Evolutionary conservation across 2,888 invertebrate species (phyloP).

Genomic region (Eupeodes latifasciatus): DNA sequence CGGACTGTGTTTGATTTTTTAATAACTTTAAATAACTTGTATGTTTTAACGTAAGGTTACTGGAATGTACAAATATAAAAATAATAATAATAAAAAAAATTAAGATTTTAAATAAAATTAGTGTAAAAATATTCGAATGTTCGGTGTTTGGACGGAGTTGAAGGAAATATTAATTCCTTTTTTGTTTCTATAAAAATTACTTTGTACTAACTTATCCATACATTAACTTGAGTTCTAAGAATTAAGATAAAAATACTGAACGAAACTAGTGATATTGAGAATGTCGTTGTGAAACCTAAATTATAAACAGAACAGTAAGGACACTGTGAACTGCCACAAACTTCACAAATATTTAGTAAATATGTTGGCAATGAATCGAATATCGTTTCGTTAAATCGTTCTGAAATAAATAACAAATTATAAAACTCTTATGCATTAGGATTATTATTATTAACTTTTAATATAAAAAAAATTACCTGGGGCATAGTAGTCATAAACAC

Average conservation of each 20-base stretch:
- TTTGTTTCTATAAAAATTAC: neutral
- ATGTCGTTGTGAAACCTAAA: conserved; percentile 82
- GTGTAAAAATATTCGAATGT: too few species aligned
- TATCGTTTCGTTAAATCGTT: conserved; percentile 96
- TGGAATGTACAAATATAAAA: too few species aligned
- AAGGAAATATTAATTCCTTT: neutral
- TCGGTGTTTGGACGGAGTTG: neutral
- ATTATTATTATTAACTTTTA: too few species aligned
- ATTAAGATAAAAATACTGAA: conserved; percentile 82
- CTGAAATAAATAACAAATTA: conserved; percentile 84
- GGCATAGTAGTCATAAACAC: conserved; percentile 97
- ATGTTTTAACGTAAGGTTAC: too few species aligned
- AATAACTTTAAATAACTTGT: too few species aligned
- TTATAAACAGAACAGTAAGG: conserved; percentile 96
- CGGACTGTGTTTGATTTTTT: too few species aligned
- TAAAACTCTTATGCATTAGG: conserved; percentile 13
- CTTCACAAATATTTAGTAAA: conserved; percentile 95
- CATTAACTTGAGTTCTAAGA: conserved; percentile 65
- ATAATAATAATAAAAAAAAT: too few species aligned
- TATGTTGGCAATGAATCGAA: conserved; percentile 94
- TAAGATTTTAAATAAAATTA: too few species aligned
- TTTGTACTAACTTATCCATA: conserved; percentile 39
- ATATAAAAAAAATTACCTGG: conserved; percentile 88
- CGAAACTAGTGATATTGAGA: conserved; percentile 80
- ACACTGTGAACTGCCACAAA: conserved; percentile 97